Conservation (phyloP, 1,140 invertebrate species). For the Tetragonula clypearis region DNA sequence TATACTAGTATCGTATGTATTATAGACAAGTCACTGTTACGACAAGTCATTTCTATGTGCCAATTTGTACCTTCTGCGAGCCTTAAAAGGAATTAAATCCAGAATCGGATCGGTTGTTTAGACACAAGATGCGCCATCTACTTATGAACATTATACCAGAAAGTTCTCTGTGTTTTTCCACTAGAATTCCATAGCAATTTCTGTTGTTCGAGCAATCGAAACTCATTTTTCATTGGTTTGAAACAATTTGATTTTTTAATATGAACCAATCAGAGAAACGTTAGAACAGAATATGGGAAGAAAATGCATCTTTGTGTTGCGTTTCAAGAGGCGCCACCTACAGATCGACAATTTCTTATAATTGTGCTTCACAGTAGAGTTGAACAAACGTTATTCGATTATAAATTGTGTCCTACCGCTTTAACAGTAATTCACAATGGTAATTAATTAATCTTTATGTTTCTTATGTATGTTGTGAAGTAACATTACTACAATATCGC, state of each 20-base stretch:
- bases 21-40: not conserved
- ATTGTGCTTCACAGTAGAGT: slow-evolving; percentile 30
- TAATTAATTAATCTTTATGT: slow-evolving; percentile 19
- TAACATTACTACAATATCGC: not conserved
- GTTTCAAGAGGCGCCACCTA: slow-evolving; percentile 21
- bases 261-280: slow-evolving; percentile 7
- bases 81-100: slow-evolving; percentile 46
- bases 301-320: not conserved
- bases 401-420: slow-evolving; percentile 10
- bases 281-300: not conserved
- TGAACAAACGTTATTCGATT: slow-evolving; percentile 1
- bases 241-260: not conserved
- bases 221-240: not conserved
- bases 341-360: slow-evolving; percentile 6
- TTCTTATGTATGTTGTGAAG: not conserved
- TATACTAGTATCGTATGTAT: not conserved
- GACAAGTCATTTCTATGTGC: not conserved
- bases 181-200: not conserved
- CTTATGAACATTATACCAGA: not conserved
- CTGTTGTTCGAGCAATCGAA: not conserved
- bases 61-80: not conserved
- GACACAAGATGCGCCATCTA: slow-evolving; percentile 15
- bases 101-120: not conserved
- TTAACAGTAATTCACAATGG: slow-evolving; percentile 25
- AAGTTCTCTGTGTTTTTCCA: slow-evolving; percentile 24